Evolutionary conservation across 2,797 vertebrate species (phyloP), one percentile per base, ranked within the genome.

Genomic region (Brotula barbata): DNA sequence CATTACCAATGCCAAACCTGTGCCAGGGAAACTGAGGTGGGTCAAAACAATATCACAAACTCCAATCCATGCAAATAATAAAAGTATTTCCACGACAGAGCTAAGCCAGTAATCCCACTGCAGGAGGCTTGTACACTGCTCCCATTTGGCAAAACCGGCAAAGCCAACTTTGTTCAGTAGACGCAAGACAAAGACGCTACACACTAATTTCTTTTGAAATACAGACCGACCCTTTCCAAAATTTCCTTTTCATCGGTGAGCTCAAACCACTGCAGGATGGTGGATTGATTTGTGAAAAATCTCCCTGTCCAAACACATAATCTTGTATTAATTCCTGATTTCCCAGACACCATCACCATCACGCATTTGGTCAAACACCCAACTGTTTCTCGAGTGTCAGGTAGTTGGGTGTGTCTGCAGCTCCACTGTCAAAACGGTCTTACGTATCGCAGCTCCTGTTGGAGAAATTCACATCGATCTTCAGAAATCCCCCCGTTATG

Each of bases 51-150:
- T 14, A 28, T 56, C 42, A 1, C 42, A 23, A 6, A 12, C 33
- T 28, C 25, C 8, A 9, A 23, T 39, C 15, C 25, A 9, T 2
- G 46, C 8, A 28, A 4, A 4, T 28, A n/a, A n/a, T n/a, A n/a
- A n/a, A 31, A 4, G 8, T 28, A 43, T 42, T 47, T 40, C 60
- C 44, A 43, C 7, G 19, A 53, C 55, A 49, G 48, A 50, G 44
- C 28, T 25, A 9, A 25, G 43, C 40, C 49, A 17, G 33, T 54
- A 39, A 70, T 58, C 23, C 25, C 48, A 47, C 52, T 17, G 43
- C 54, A 47, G 61, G 55, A 76, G 73, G 46, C 71, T 60, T 54
- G 40, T 34, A 54, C 36, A 50, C 23, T 12, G 19, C 48, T 23
- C 43, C 16, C 17, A 22, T 28, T 47, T 17, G 51, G 20, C 33